Percentiles rank a stretch among this genome's conserved stretches.
Evolutionary conservation across 2,113 vertebrate genomes (phyloP).

Genomic region (Zootoca vivipara): DNA sequence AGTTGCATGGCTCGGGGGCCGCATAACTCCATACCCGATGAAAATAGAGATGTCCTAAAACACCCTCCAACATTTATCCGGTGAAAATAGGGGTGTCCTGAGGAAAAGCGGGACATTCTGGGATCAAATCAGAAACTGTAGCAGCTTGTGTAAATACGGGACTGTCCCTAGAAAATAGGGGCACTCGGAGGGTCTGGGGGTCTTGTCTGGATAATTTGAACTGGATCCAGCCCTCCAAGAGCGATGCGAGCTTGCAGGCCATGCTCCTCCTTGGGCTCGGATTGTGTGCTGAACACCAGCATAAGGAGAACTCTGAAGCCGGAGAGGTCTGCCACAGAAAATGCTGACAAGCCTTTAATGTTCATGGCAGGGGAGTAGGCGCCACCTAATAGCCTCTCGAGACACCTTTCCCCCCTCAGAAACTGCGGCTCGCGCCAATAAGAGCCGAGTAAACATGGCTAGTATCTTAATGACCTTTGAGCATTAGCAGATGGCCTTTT

Average conservation of each 20-base stretch:
- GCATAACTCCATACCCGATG: no score
- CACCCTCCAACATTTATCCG: no score
- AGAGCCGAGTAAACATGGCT: slow-evolving; percentile 69
- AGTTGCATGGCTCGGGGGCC: no score
- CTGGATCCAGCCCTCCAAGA: background rate
- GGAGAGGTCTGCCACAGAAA: slow-evolving; percentile 60
- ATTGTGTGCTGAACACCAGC: background rate
- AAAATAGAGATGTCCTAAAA: no score
- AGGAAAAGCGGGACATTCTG: no score
- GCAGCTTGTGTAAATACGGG: no score
- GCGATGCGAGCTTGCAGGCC: background rate
- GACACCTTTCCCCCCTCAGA: slow-evolving; percentile 51
- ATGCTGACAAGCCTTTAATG: slow-evolving; percentile 40
- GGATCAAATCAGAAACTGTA: no score
- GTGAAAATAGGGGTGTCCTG: no score
- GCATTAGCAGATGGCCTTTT: slow-evolving; percentile 84
- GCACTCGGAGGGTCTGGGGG: no score
- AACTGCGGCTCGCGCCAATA: slow-evolving; percentile 61
- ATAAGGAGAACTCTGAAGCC: background rate
- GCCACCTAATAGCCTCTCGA: slow-evolving; percentile 68
- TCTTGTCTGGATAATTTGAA: background rate
- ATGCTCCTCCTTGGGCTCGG: background rate
- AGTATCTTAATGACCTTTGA: slow-evolving; percentile 82
- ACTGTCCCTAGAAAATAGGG: no score
- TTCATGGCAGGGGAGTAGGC: slow-evolving; percentile 33